Evolutionary conservation across 2,113 vertebrate genomes (phyloP).

Genomic region (Oreotrochilus melanogaster): DNA sequence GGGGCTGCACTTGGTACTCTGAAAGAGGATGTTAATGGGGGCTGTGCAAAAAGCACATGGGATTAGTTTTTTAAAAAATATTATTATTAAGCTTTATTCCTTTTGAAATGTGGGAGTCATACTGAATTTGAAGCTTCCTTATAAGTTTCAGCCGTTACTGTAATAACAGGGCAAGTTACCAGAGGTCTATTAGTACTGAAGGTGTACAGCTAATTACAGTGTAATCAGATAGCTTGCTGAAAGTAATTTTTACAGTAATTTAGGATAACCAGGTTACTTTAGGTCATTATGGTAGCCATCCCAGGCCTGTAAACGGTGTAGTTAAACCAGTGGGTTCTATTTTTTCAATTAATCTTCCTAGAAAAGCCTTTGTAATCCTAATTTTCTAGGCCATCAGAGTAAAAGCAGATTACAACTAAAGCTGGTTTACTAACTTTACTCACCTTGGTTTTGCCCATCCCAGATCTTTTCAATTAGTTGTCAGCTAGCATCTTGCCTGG

Average conservation of each 20-base stretch:
- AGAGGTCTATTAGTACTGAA: not conserved
- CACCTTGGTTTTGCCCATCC: not conserved
- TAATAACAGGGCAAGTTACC: not conserved
- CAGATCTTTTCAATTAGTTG: not conserved
- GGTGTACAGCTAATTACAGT: not conserved
- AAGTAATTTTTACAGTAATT: not conserved
- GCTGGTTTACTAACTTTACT: constrained; percentile 23
- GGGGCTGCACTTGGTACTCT: not conserved
- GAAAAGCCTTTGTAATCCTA: constrained; percentile 55
- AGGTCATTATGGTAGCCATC: not conserved
- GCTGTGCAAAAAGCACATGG: not conserved
- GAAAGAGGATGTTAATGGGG: not conserved
- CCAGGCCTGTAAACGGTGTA: not conserved
- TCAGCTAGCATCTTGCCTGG: not conserved
- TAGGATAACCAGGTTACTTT: not conserved
- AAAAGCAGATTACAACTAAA: constrained; percentile 55
- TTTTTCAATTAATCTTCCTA: constrained; percentile 56
- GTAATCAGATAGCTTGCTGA: not conserved
- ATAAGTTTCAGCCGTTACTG: not conserved
- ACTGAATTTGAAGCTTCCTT: not conserved
- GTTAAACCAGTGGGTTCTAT: constrained; percentile 12
- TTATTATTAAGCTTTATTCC: not conserved
- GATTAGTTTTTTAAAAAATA: not conserved
- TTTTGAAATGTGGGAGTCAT: not conserved
- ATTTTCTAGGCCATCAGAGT: constrained; percentile 51